Evolutionary conservation across 2,888 invertebrate species (phyloP).

Genomic region (Gnatocerus cornutus): DNA sequence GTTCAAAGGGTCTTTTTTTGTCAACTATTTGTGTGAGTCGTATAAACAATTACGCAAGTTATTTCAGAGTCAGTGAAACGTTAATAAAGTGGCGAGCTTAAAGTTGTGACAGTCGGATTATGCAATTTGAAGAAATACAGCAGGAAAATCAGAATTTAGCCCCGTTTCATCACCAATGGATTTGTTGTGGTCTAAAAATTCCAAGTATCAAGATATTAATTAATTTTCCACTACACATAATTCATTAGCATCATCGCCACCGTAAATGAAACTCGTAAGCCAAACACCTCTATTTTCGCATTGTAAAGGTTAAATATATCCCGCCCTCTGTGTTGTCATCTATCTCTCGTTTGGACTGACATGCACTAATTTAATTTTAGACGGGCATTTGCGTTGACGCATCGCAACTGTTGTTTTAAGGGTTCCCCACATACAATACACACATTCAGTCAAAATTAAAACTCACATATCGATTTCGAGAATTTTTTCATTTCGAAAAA

Average conservation of each 20-base stretch:
- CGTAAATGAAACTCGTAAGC: constrained; percentile 18
- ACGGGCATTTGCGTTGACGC: constrained; percentile 59
- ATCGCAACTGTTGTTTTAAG: constrained; percentile 63
- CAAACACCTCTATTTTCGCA: constrained; percentile 51
- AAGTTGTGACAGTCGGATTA: constrained; percentile 5
- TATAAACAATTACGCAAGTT: too few species aligned
- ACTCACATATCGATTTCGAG: constrained; percentile 9
- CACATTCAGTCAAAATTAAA: constrained; percentile 44
- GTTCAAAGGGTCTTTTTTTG: too few species aligned
- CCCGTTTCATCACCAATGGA: not conserved
- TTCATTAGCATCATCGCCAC: constrained; percentile 18
- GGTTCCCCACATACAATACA: constrained; percentile 57
- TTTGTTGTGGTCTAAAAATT: too few species aligned
- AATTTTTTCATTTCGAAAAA: not conserved
- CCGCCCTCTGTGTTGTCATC: constrained; percentile 57
- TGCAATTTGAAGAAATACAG: constrained; percentile 4
- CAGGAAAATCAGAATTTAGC: not conserved
- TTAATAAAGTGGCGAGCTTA: not conserved
- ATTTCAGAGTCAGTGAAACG: not conserved
- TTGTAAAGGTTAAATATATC: constrained; percentile 56
- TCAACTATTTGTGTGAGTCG: too few species aligned
- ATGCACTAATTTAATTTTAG: constrained; percentile 60
- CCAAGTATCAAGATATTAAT: not conserved
- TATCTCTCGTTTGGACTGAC: constrained; percentile 57
- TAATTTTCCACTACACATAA: constrained; percentile 8